phyloP scores from a whole-genome alignment of 2,113 vertebrate genomes.

The Motacilla tschutschensis region DNA sequence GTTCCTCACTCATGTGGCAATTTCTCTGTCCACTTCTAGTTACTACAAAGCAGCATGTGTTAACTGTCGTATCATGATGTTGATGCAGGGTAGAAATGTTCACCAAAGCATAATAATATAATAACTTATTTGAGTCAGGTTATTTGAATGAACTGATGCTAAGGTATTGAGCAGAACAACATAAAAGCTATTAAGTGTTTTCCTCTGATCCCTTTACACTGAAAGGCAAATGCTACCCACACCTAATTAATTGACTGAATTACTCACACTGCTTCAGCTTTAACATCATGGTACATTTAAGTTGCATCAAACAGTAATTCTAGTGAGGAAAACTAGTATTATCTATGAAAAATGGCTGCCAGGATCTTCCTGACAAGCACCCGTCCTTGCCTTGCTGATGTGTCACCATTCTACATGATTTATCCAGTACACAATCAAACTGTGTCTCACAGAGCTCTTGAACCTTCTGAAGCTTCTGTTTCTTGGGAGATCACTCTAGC shows the following conservation, averaged over 20 bases:
- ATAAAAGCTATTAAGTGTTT: constrained; percentile 2
- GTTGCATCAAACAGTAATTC: background rate
- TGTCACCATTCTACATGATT: background rate
- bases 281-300: background rate
- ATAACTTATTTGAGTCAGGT: background rate
- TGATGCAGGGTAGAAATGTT: background rate
- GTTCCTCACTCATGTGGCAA: background rate
- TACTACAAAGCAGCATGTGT: background rate
- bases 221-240: background rate
- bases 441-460: background rate
- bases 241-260: constrained; percentile 15
- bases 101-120: background rate
- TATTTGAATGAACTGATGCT: background rate
- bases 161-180: background rate
- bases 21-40: background rate
- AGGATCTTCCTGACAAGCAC: background rate
- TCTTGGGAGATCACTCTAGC: background rate
- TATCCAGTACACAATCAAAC: background rate
- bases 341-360: background rate
- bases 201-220: background rate
- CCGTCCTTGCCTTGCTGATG: background rate
- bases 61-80: background rate
- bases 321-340: background rate
- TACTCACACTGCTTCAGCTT: background rate
- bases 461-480: background rate